A percentile compares a stretch with the other conserved stretches of the same genome.
These are phyloP conservation scores for Melipona quadrifasciata DNA, from an alignment of 1,140 invertebrate genomes.

Conservation along the genomic window DNA sequence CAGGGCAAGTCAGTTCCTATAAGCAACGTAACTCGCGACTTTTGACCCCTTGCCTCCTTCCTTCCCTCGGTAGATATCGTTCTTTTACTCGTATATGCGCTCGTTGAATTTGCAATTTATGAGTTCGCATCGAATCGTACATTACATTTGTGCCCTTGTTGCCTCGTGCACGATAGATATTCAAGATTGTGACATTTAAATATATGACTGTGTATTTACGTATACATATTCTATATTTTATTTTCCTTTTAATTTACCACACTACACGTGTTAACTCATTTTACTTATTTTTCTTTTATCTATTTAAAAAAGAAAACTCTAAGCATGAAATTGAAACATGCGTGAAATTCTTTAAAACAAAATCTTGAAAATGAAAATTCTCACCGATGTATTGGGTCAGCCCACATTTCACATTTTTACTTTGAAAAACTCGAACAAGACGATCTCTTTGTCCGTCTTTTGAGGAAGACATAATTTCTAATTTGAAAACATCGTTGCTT, in stretches of 20 bases:
- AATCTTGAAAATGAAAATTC: not conserved
- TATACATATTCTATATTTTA: not conserved
- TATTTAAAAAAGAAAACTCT: too few relatives aligned
- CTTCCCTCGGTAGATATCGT: not conserved
- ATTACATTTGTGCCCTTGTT: not conserved
- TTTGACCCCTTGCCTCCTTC: conserved; percentile 36
- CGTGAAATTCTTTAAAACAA: not conserved
- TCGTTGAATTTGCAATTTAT: conserved; percentile 61
- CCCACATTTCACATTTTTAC: not conserved
- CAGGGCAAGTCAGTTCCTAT: conserved; percentile 8
- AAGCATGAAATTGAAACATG: too few relatives aligned
- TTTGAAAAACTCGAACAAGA: not conserved
- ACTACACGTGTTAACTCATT: not conserved
- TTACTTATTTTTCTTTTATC: not conserved
- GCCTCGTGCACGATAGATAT: not conserved
- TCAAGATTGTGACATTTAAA: not conserved
- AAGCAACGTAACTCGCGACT: conserved; percentile 40
- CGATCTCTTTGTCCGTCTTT: not conserved
- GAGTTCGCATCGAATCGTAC: conserved; percentile 16
- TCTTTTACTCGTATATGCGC: conserved; percentile 14
- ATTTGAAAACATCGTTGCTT: conserved; percentile 5
- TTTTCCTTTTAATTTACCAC: too few relatives aligned
- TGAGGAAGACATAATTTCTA: conserved; percentile 3
- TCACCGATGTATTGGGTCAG: not conserved
- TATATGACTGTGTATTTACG: too few relatives aligned